phyloP scores from a whole-genome alignment of 2,888 invertebrate genomes.

The Tricholauxania praeusta region DNA sequence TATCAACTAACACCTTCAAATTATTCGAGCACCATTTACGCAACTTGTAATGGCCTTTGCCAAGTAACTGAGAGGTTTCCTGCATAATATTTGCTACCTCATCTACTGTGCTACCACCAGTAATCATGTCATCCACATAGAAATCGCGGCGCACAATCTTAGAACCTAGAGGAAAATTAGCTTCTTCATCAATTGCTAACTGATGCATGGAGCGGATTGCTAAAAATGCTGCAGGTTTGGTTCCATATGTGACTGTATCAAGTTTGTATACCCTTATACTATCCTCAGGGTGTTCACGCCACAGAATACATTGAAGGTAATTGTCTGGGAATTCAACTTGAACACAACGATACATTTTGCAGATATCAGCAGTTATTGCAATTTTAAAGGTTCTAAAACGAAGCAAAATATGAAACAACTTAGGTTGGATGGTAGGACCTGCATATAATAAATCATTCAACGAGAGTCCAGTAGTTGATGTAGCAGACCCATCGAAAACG shows the following conservation, averaged over 20 bases:
- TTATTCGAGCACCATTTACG: conserved; percentile 40
- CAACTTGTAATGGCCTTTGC: conserved; percentile 3
- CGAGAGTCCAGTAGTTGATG: too few relatives aligned
- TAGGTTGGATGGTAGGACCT: too few relatives aligned
- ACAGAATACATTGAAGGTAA: conserved; percentile 38
- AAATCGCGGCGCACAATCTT: conserved; percentile 34
- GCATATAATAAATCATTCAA: too few relatives aligned
- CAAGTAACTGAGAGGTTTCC: neutral
- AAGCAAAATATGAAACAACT: conserved; percentile 27
- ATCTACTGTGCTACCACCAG: conserved; percentile 34
- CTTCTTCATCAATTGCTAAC: conserved; percentile 33
- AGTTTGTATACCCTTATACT: conserved; percentile 32
- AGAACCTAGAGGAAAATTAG: conserved; percentile 30
- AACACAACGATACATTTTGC: conserved; percentile 29
- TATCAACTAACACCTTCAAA: conserved; percentile 13
- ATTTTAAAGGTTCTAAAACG: too few relatives aligned
- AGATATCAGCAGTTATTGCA: neutral
- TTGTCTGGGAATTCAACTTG: conserved; percentile 25
- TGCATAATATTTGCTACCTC: conserved; percentile 25
- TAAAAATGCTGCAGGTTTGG: conserved; percentile 35
- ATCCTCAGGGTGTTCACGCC: conserved; percentile 34
- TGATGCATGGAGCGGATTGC: conserved; percentile 39
- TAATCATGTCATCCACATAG: conserved; percentile 40
- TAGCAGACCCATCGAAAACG: too few relatives aligned
- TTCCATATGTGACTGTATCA: conserved; percentile 26